Evolutionary conservation across 2,113 vertebrate species (phyloP), one percentile per base, ranked within the genome.

Genomic region (Oreochromis aureus): DNA sequence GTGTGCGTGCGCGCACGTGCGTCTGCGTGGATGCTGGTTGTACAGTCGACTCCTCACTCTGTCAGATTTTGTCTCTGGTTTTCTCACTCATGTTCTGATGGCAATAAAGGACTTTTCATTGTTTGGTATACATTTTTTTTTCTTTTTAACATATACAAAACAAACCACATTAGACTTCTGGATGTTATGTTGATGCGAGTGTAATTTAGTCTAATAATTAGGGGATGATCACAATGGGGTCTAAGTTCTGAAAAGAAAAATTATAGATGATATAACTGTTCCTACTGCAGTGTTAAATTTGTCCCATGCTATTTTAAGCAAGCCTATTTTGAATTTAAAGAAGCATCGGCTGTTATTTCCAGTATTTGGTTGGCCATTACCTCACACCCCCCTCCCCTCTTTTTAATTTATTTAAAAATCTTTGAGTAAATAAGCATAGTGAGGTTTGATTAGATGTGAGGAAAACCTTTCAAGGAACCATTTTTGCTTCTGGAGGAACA

Each of bases 61-160:
- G 94, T 95, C 94, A 91, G 91, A 93, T 89, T 94, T 94, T 94
- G 92, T 95, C 92, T 93, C 89, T 94, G 93, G 94, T 94, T 94
- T 95, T 95, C 92, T 93, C 94, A 93, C 93, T 94, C 92, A 94
- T 96, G 94, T 95, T 95, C 95, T 96, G 94, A 95, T 95, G 95
- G 94, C 94, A 96, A 96, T 96, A 96, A 96, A 95, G 94, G 94
- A 96, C 94, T 96, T 96, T 96, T 96, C 95, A 96, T 95, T 95
- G 94, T 96, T 96, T 96, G 92, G 92, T 95, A 95, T 87, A 94
- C 27, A 83, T 89, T 83, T 36, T 48, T 18, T 22, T 39, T 34
- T 61, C 13, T 78, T 78, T 80, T n/a, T 76, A 44, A 16, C 19
- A 24, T 19, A 13, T 51, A 78, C 27, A 7, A 0, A 51, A 78